These are phyloP conservation scores for Reticulitermes speratus DNA, from an alignment of 1,140 invertebrate species.

Conservation along the genomic window DNA sequence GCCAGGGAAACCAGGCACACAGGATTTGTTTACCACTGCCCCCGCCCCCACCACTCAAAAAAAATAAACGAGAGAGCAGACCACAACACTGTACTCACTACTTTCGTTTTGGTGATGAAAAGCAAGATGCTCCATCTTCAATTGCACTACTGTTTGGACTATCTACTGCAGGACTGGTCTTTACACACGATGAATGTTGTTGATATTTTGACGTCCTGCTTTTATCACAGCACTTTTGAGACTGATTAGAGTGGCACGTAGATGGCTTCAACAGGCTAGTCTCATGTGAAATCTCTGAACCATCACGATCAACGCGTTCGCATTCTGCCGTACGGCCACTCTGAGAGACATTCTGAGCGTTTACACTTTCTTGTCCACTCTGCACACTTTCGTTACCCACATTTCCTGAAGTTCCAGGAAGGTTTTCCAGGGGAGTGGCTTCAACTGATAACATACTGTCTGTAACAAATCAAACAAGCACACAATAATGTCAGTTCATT, in stretches of 20 bases:
- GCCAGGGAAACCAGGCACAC: too few relatives aligned
- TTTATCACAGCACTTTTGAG: neutral
- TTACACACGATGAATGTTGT: neutral
- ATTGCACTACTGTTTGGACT: neutral
- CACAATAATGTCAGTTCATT: too few relatives aligned
- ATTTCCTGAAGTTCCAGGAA: conserved; percentile 41
- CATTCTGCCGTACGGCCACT: neutral
- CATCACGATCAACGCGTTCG: neutral
- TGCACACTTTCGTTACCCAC: neutral
- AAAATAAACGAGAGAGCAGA: too few relatives aligned
- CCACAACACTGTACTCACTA: neutral
- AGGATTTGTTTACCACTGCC: too few relatives aligned
- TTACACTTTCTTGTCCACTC: neutral
- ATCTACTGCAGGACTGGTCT: neutral
- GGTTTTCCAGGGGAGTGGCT: conserved; percentile 46
- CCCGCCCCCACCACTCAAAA: too few relatives aligned
- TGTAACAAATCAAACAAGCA: conserved; percentile 21
- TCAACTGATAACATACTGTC: conserved; percentile 41
- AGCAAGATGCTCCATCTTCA: neutral
- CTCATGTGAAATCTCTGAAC: neutral
- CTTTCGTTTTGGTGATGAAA: conserved; percentile 23
- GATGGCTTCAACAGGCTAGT: neutral
- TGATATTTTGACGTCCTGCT: neutral
- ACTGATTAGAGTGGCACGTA: neutral
- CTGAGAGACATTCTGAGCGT: neutral